Conservation (phyloP, 2,113 vertebrate genomes). For the Nanger granti region DNA sequence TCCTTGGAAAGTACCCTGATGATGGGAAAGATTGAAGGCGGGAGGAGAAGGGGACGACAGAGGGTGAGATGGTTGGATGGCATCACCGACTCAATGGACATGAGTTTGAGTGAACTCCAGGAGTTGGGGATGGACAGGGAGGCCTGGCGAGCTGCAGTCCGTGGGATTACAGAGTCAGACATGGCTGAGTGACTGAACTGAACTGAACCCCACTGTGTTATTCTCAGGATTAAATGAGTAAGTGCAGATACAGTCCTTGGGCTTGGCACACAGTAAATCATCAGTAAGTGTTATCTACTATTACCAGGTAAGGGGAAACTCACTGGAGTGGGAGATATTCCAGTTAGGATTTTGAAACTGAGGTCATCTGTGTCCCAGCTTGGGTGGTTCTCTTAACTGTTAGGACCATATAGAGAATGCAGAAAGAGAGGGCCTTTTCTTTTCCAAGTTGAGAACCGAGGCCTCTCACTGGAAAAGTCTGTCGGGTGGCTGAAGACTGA, state of each 20-base stretch:
- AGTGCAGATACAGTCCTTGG: not conserved
- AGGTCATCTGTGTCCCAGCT: not conserved
- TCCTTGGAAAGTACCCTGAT: not conserved
- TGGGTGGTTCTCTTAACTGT: not conserved
- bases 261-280: not conserved
- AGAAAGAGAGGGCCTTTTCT: conserved; percentile 5
- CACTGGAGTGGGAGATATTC: not conserved
- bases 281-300: not conserved
- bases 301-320: not conserved
- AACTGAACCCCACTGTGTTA: not conserved
- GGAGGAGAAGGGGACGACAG: not conserved
- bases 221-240: not conserved
- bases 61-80: not conserved
- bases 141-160: not conserved
- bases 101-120: not conserved
- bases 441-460: not conserved
- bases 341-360: not conserved
- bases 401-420: not conserved
- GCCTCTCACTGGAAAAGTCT: not conserved
- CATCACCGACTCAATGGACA: not conserved
- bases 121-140: not conserved
- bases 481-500: not conserved
- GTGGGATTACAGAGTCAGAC: not conserved
- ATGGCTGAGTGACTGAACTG: not conserved
- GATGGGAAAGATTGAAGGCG: not conserved